These are phyloP conservation scores for Dromococcyx pavoninus DNA, from an alignment of 2,797 vertebrate species.

Conservation along the genomic window DNA sequence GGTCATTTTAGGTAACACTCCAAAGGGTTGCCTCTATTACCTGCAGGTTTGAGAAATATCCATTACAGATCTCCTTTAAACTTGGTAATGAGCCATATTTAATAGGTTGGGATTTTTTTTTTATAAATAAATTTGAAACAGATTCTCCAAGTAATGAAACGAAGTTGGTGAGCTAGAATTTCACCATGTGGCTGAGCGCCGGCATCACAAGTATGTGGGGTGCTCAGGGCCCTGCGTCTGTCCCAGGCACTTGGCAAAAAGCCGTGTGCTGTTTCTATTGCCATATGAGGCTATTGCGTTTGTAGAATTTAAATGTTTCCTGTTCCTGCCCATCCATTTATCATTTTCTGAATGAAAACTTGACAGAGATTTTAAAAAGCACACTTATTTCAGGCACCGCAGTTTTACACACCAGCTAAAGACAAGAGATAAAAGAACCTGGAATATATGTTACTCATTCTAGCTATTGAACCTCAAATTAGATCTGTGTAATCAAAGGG, in stretches of 20 bases:
- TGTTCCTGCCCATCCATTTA: constrained; percentile 46
- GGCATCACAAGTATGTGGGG: constrained; percentile 33
- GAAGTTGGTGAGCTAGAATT: constrained; percentile 55
- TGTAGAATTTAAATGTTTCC: constrained; percentile 10
- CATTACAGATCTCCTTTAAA: constrained; percentile 47
- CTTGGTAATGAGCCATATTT: constrained; percentile 51
- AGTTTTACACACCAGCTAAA: neutral
- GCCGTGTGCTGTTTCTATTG: constrained; percentile 27
- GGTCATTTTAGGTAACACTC: constrained; percentile 59
- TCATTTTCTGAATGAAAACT: constrained; percentile 33
- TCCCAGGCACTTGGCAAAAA: constrained; percentile 51
- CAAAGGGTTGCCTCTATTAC: constrained; percentile 24
- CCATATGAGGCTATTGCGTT: constrained; percentile 38
- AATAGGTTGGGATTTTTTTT: neutral
- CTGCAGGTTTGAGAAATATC: constrained; percentile 41
- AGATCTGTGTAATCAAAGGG: neutral
- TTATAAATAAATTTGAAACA: constrained; percentile 65
- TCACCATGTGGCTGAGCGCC: constrained; percentile 46
- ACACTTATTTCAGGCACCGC: neutral
- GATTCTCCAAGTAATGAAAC: constrained; percentile 59
- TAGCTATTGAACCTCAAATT: neutral
- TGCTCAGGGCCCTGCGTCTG: neutral
- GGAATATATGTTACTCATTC: neutral
- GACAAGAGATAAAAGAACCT: neutral
- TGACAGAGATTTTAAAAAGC: constrained; percentile 11